A percentile compares a stretch with the other conserved stretches of the same genome.
Conservation (phyloP, 1,140 invertebrate species). For the Microplitis demolitor region DNA sequence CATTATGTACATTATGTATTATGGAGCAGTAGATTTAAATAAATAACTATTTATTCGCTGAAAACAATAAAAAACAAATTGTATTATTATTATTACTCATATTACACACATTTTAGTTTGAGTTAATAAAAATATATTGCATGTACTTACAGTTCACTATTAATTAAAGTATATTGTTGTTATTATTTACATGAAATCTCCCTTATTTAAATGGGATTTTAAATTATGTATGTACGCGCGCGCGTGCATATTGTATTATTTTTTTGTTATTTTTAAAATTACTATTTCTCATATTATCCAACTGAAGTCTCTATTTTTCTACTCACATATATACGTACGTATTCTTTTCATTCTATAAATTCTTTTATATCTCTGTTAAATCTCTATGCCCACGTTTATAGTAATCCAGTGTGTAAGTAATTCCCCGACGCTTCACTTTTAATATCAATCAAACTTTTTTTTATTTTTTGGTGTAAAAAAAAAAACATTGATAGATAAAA, state of each 20-base stretch:
- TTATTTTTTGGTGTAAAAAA: background rate
- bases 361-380: conserved; percentile 19
- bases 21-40: too few relatives aligned
- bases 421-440: background rate
- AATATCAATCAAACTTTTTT: background rate
- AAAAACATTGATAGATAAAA: background rate
- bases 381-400: background rate
- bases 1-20: too few relatives aligned
- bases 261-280: conserved; percentile 14
- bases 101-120: too few relatives aligned
- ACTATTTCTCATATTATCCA: conserved; percentile 29
- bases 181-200: background rate
- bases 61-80: too few relatives aligned
- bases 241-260: background rate
- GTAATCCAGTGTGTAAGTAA: conserved; percentile 3
- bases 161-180: background rate
- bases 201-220: too few relatives aligned
- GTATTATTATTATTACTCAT: too few relatives aligned
- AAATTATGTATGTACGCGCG: background rate
- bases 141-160: background rate
- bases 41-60: too few relatives aligned
- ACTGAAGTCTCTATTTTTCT: conserved; percentile 47
- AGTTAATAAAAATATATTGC: too few relatives aligned
- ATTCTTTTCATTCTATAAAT: conserved; percentile 47
- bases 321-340: conserved; percentile 54